Base-by-base conservation (phyloP, 2,888 invertebrate genomes). In the Leptinotarsa peninsularis region DNA sequence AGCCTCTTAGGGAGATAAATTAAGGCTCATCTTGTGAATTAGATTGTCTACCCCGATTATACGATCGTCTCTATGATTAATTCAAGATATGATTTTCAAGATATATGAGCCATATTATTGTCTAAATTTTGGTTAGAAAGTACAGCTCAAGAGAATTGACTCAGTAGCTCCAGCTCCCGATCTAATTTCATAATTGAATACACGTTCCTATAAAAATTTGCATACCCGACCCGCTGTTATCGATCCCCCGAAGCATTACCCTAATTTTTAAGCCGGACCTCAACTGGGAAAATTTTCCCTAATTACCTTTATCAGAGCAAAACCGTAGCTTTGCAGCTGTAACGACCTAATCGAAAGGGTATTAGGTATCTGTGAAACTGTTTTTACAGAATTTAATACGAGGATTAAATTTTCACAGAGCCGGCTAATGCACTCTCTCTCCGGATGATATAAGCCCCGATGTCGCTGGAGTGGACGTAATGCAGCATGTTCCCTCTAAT, bases 381-480 rank as follows among this genome's bases (percentile, higher is more conserved):
- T 81, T 81, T 79, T 80, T 77, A 78, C 76, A 43, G 81, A 81
- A 81, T 82, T 80, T 82, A 82, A 81, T 81, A 78, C 71, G 78
- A 68, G 81, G 81, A 82, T 83, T 82, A 82, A 83, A 84, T 82
- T 82, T 83, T 81, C 82, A 80, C 54, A 56, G 54, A 79, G 77
- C 74, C 80, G 73, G 81, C 80, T 83, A 82, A 83, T 82, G 78
- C 82, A 80, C 75, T 75, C 67, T 67, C 79, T 81, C 74, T 63
- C 76, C 78, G 81, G 79, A 80, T 80, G 80, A 80, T 75, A 79
- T 83, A 82, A 83, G 83, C 82, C 81, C 58, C 58, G 74, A 78
- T 79, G 81, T 83, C 83, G 82, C 80, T 83, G 82, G 79, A 79
- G 81, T 79, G 83, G 81, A 83, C 82, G 79, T 80, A 82, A 81